Evolutionary conservation across 2,888 invertebrate genomes (phyloP).

Genomic region (Acanthosoma haemorrhoidale): DNA sequence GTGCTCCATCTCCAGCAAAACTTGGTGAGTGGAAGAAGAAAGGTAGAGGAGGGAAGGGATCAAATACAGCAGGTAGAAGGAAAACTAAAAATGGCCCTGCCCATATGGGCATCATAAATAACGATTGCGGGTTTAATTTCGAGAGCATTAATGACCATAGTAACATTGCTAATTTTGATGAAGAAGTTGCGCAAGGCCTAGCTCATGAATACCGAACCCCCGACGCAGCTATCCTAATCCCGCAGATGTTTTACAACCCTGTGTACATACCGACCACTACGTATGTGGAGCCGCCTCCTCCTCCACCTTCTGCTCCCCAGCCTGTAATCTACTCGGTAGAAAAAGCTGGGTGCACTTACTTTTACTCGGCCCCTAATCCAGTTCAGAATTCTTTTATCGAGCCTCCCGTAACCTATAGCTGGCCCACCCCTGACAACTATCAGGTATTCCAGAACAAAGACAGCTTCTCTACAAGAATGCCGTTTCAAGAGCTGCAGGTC

Average conservation of each 20-base stretch:
- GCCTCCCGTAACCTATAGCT: conserved; percentile 9
- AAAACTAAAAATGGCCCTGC: not conserved
- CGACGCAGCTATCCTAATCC: not conserved
- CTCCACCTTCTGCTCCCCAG: not conserved
- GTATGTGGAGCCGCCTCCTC: not conserved
- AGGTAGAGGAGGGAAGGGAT: conserved; percentile 19
- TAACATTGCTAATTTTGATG: not conserved
- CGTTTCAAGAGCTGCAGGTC: not conserved
- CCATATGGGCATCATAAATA: not conserved
- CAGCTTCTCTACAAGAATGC: not conserved
- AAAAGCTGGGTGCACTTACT: conserved; percentile 32
- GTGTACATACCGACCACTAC: not conserved
- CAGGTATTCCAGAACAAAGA: conserved; percentile 23
- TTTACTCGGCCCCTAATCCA: conserved; percentile 1
- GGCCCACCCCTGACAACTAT: conserved; percentile 24
- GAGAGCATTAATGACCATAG: not conserved
- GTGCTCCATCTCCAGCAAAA: conserved; percentile 29
- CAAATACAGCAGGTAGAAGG: not conserved
- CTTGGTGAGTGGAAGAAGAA: conserved; percentile 33
- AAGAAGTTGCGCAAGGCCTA: not conserved
- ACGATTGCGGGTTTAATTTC: not conserved
- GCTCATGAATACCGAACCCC: not conserved
- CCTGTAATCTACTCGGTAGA: conserved; percentile 27
- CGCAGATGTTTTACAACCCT: conserved; percentile 11
- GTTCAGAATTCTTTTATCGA: not conserved